Evolutionary conservation across 1,140 invertebrate genomes (phyloP).

Genomic region (Drosophila sturtevanti): DNA sequence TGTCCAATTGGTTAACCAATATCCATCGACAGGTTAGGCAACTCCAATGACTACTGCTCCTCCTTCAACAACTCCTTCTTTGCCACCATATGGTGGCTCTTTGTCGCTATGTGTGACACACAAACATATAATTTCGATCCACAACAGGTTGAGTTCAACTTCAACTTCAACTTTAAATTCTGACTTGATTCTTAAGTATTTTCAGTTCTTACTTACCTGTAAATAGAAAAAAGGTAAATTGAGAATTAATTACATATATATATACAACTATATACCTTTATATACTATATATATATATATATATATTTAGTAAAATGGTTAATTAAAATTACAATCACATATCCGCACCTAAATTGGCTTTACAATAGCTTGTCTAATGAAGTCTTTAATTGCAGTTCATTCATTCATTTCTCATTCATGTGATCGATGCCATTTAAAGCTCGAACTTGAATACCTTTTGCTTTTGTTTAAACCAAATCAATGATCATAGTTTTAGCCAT

Average conservation of each 20-base stretch:
- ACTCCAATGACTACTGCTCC: slow-evolving; percentile 34
- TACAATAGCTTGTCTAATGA: slow-evolving; percentile 52
- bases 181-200: slow-evolving; percentile 29
- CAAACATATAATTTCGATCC: slow-evolving; percentile 44
- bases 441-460: slow-evolving; percentile 10
- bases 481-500: neutral
- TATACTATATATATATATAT: slow-evolving; percentile 28
- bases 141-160: neutral
- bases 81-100: neutral
- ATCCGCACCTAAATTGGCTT: slow-evolving; percentile 63
- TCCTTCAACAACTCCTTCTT: slow-evolving; percentile 1
- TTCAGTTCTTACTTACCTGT: slow-evolving; percentile 51
- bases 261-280: slow-evolving; percentile 27
- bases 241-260: slow-evolving; percentile 48
- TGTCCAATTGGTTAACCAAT: slow-evolving; percentile 43
- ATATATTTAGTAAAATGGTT: slow-evolving; percentile 28
- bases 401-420: slow-evolving; percentile 22
- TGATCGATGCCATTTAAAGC: slow-evolving; percentile 61
- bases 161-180: neutral
- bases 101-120: slow-evolving; percentile 40
- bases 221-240: slow-evolving; percentile 34
- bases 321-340: slow-evolving; percentile 67
- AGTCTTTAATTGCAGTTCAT: slow-evolving; percentile 64
- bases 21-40: slow-evolving; percentile 73
- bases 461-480: slow-evolving; percentile 16